These are phyloP conservation scores for Palythoa grandis DNA, from an alignment of 92 coral and sea anemone species.

Conservation along the genomic window DNA sequence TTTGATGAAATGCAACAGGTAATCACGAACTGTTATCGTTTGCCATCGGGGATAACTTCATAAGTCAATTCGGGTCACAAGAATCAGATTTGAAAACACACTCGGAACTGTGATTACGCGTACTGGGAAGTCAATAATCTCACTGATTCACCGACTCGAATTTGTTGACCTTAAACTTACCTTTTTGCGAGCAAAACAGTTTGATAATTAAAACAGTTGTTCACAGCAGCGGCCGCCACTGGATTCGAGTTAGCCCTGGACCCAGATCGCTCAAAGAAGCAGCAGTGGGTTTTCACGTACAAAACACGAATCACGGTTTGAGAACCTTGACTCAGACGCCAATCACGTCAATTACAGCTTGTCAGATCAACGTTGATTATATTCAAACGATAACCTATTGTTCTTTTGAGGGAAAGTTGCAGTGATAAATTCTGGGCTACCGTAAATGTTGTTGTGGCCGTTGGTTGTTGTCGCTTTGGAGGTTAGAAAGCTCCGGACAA, in stretches of 20 bases:
- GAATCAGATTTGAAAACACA: conserved; percentile 20
- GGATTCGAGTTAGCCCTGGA: conserved; percentile 1
- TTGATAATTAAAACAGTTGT: background rate
- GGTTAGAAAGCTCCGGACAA: background rate
- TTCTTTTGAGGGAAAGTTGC: conserved; percentile 38
- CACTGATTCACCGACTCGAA: background rate
- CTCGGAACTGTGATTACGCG: conserved; percentile 6
- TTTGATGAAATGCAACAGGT: background rate
- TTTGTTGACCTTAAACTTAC: conserved; percentile 3
- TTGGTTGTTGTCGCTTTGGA: conserved; percentile 9
- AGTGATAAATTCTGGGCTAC: conserved; percentile 9
- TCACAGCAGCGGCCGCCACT: background rate
- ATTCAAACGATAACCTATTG: conserved; percentile 78
- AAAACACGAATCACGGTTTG: conserved; percentile 44
- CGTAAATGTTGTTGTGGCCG: conserved; percentile 23
- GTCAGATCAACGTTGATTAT: conserved; percentile 75
- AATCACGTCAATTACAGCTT: conserved; percentile 86
- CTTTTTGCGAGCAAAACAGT: conserved; percentile 2
- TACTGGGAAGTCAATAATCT: background rate
- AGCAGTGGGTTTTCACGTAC: background rate
- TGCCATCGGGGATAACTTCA: conserved; percentile 46
- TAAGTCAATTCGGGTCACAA: conserved; percentile 47
- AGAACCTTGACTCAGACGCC: conserved; percentile 63
- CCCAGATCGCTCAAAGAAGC: conserved; percentile 21
- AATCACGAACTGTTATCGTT: conserved; percentile 18